Evolutionary conservation across 2,797 vertebrate genomes (phyloP), one percentile per base, ranked within the genome.

Genomic region (Peromyscus eremicus): DNA sequence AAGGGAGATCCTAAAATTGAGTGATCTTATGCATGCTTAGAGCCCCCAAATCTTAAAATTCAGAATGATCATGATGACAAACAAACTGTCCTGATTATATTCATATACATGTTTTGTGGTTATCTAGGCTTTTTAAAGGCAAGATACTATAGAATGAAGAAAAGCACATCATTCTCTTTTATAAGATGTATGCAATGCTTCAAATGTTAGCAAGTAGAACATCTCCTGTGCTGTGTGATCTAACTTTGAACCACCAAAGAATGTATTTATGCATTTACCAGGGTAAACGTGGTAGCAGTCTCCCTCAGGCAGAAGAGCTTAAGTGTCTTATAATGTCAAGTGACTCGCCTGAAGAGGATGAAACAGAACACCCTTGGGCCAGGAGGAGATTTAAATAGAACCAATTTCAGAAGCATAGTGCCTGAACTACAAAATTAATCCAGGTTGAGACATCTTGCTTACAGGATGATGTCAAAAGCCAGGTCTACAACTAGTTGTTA

Each of bases 301-400:
- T 77, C 97, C 97, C 96, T 93, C 55, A 84, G 97, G 97, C 94
- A 94, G 95, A 97, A 97, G 68, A 94, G 81, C 60, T 91, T 95
- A 60, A 80, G 57, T 95, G 82, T 94, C 93, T 98, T 91, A 94
- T 97, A 97, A 34, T 86, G 89, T 97, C 89, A 96, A 86, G 85
- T 92, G 91, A 97, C 4, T 82, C 77, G 37, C 85, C 97, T 96
- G 94, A 89, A 97, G 96, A 95, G 83, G 71, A 96, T 97, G 71
- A 95, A 97, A 96, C 62, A 93, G 84, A 27, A 87, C 73, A 83
- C 85, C 93, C 90, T 83, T 60, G 62, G 97, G 97, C 96, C 97
- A 97, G 88, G 14, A 96, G 82, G 10, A 96, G 83, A 94, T 94
- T 96, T 97, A 83, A 94, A 96, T 75, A 88, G 79, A 95, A 91